Percentiles rank a stretch among this genome's conserved stretches.
phyloP scores from a whole-genome alignment of 2,888 invertebrate species.

The Cheilosia soror region DNA sequence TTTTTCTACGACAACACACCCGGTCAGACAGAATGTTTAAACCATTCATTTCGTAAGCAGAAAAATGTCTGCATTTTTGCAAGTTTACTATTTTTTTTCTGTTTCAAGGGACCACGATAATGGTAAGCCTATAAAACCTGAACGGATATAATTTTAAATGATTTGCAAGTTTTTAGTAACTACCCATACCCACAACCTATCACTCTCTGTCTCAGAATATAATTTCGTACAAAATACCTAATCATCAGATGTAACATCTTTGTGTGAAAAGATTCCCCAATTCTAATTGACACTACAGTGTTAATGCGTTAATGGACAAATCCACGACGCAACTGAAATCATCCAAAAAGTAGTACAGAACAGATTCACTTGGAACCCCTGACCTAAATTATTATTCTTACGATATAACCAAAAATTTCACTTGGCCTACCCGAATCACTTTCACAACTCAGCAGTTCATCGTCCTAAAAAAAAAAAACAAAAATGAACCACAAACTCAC shows the following conservation, averaged over 20 bases:
- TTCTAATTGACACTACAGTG: background rate
- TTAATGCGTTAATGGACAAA: slow-evolving; percentile 13
- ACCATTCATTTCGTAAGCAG: too few relatives aligned
- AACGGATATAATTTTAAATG: too few relatives aligned
- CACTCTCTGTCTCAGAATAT: too few relatives aligned
- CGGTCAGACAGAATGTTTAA: too few relatives aligned
- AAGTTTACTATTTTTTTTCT: too few relatives aligned
- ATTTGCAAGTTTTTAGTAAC: too few relatives aligned
- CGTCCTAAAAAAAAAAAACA: slow-evolving; percentile 27
- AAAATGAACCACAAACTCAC: background rate
- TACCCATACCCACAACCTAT: too few relatives aligned
- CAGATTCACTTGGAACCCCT: slow-evolving; percentile 44
- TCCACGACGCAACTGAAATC: slow-evolving; percentile 4
- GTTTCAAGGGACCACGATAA: too few relatives aligned
- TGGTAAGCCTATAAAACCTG: too few relatives aligned
- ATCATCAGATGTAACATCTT: background rate
- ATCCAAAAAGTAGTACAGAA: slow-evolving; percentile 24
- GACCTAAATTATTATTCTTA: slow-evolving; percentile 46
- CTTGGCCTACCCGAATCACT: slow-evolving; percentile 43
- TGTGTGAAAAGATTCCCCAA: slow-evolving; percentile 5
- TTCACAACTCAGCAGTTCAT: slow-evolving; percentile 62
- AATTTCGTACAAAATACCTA: background rate
- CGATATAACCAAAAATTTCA: slow-evolving; percentile 45
- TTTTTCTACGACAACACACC: background rate
- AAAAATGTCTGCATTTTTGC: too few relatives aligned